Base-by-base conservation (phyloP, 1,140 invertebrate genomes). In the Anadara kagoshimensis region DNA sequence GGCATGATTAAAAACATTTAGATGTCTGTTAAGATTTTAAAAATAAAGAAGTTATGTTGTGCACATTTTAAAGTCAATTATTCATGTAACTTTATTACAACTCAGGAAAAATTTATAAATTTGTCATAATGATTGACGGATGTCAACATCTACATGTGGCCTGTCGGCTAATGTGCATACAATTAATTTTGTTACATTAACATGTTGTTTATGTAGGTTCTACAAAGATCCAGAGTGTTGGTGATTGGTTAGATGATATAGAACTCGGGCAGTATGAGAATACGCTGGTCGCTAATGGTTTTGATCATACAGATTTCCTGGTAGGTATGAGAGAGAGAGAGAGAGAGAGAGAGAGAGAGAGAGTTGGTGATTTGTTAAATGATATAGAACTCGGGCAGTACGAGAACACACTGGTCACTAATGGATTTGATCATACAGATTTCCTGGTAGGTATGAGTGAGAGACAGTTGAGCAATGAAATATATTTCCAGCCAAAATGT, bases 251-350 rank as follows among this genome's bases (percentile, higher is more conserved):
- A 22, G 92, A 93, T 8, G 92, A 91, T 62, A 88, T 97, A 0
- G 93, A 93, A 10, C 90, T 98, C 61, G 91, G 92, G 14, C 94
- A 98, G 85, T 95, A 97, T 84, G 95, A 96, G 83, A 92, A 93
- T 12, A 90, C 94, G 11, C 94, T 99, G 70, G 88, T 94, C 45
- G 93, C 94, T 66, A 95, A 95, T 85, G 97, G 97, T 44, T 98
- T 94, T 85, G 97, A 99, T 88, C 94, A 98, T 87, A 90, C 96
- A 24, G 94, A 97, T 74, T 98, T 97, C 90, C 91, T 98, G 91
- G 97, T 98, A 90, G 93, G 94, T 36, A 36, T 36, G 2, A 36
- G 29, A 36, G 16, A 51, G 20, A 51, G 16, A 22, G 16, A 18
- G 16, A 22, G 49, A 18, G 49, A 51, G 16, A 18, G 16, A 18